Percentiles rank a stretch among this genome's conserved stretches.
Evolutionary conservation across 2,113 vertebrate genomes (phyloP).

Genomic region (Pangasianodon hypophthalmus): DNA sequence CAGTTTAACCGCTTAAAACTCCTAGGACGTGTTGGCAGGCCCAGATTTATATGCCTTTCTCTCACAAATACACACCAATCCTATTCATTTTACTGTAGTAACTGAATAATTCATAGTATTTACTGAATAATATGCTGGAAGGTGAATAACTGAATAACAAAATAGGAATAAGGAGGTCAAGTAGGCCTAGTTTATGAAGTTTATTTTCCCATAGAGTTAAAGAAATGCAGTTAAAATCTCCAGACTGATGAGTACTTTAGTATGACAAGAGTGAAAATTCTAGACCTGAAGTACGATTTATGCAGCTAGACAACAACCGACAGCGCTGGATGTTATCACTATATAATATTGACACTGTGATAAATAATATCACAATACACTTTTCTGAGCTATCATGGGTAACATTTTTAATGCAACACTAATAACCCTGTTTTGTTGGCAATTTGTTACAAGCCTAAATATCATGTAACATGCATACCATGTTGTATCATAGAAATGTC

Average conservation of each 20-base stretch:
- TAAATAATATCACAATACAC: background rate
- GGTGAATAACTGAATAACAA: slow-evolving; percentile 1
- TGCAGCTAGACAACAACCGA: background rate
- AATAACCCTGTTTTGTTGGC: background rate
- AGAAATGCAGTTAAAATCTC: background rate
- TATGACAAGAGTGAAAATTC: background rate
- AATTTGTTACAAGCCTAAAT: background rate
- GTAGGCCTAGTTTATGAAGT: background rate
- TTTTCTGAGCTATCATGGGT: background rate
- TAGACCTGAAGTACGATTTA: background rate
- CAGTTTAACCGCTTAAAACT: background rate
- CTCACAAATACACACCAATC: background rate
- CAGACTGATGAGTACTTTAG: background rate
- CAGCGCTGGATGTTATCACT: background rate
- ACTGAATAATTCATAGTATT: slow-evolving; percentile 10
- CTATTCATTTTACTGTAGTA: background rate
- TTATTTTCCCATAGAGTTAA: background rate
- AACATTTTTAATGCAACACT: background rate
- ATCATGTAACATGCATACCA: background rate
- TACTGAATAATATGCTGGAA: background rate
- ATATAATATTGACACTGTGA: background rate
- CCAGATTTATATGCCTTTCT: background rate
- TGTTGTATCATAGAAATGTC: background rate
- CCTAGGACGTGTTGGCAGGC: background rate
- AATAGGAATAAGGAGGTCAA: background rate